Percentiles rank a stretch among this genome's conserved stretches.
Conservation (phyloP, 2,113 vertebrate species). For the mouse (Mus musculus) region GRCm39 chr10:23904001-23904500, state of each 20-base stretch:
- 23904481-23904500: neutral
- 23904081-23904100: slow-evolving; percentile 56
- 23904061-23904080: slow-evolving; percentile 70
- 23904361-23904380: neutral
- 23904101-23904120: slow-evolving; percentile 12
- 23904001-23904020: slow-evolving; percentile 69
- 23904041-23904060: slow-evolving; percentile 79
- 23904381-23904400: neutral
- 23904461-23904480: neutral
- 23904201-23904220: no score
- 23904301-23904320: no score
- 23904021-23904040: slow-evolving; percentile 67
- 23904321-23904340: neutral
- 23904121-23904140: slow-evolving; percentile 19
- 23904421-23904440: no score
- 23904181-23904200: slow-evolving; percentile 50
- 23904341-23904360: neutral
- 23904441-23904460: no score
- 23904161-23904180: slow-evolving; percentile 58
- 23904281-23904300: neutral
- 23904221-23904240: accelerated
- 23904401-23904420: neutral
- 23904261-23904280: neutral
- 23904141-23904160: slow-evolving; percentile 57
- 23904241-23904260: accelerated